A percentile compares a stretch with the other conserved stretches of the same genome.
These are phyloP conservation scores for Otus scops DNA, from an alignment of 2,797 vertebrate species.

Conservation along the genomic window DNA sequence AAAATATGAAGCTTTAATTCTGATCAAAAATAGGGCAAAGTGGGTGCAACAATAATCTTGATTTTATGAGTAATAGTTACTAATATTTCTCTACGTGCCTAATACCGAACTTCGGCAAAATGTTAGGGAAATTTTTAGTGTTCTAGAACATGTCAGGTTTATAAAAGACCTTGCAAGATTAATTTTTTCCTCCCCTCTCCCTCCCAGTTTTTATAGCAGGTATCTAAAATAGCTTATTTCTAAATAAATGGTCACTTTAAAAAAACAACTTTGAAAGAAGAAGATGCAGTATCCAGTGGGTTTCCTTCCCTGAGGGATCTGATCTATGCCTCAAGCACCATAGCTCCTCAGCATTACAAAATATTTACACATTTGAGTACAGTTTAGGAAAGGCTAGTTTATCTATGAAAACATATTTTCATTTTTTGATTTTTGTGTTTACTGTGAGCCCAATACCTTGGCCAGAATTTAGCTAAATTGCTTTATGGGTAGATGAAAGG, in stretches of 20 bases:
- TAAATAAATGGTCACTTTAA: not conserved
- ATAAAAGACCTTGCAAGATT: not conserved
- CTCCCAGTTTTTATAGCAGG: not conserved
- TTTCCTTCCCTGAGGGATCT: not conserved
- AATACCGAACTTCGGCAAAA: not conserved
- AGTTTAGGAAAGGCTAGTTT: not conserved
- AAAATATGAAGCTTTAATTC: not conserved
- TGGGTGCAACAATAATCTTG: not conserved
- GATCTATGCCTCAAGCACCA: not conserved
- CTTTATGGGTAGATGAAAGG: not conserved
- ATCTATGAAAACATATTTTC: not conserved
- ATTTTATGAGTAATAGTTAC: not conserved
- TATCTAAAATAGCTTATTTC: not conserved
- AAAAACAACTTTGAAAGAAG: not conserved
- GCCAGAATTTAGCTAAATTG: not conserved
- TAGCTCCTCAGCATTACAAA: not conserved
- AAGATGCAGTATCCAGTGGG: not conserved
- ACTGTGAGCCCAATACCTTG: not conserved
- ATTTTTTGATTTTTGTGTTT: not conserved
- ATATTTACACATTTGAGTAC: not conserved
- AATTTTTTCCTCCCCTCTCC: not conserved
- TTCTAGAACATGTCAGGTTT: not conserved
- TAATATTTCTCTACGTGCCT: not conserved
- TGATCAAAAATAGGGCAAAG: not conserved
- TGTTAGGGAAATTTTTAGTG: not conserved